Evolutionary conservation across 2,797 vertebrate genomes (phyloP).

Genomic region (Microctenopoma steveboyesi): DNA sequence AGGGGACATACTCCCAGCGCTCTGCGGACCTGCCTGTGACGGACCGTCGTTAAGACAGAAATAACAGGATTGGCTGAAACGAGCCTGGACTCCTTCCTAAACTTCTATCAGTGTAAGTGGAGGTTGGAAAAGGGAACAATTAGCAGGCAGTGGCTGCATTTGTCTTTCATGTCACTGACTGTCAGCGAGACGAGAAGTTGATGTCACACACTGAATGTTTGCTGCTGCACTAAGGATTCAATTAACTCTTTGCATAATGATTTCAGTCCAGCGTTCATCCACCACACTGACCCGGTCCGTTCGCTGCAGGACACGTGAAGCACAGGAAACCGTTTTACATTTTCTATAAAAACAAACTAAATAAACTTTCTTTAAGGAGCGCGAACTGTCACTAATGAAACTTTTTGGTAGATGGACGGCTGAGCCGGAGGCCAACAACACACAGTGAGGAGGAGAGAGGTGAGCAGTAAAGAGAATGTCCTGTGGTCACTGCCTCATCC

Average conservation of each 20-base stretch:
- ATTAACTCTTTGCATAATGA: neutral
- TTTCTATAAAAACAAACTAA: neutral
- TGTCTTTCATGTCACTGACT: slow-evolving; percentile 29
- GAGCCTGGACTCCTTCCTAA: slow-evolving; percentile 17
- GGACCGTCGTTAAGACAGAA: slow-evolving; percentile 13
- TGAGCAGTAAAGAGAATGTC: slow-evolving; percentile 8
- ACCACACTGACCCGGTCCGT: too few species aligned
- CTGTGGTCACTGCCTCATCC: slow-evolving; percentile 12
- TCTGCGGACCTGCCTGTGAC: slow-evolving; percentile 15
- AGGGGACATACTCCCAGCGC: neutral
- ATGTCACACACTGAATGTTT: neutral
- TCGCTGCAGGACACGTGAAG: neutral
- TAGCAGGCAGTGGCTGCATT: slow-evolving; percentile 17
- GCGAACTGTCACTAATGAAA: slow-evolving; percentile 44
- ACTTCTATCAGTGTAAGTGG: slow-evolving; percentile 17
- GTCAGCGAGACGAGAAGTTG: neutral
- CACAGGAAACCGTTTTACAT: too few species aligned
- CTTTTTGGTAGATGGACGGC: slow-evolving; percentile 48
- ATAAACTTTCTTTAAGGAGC: slow-evolving; percentile 14
- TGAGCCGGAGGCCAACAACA: slow-evolving; percentile 37
- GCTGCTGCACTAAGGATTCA: neutral
- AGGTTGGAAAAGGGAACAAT: slow-evolving; percentile 29
- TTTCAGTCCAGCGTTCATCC: neutral
- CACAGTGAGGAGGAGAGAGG: slow-evolving; percentile 24
- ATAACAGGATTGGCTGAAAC: slow-evolving; percentile 10